phyloP scores from a whole-genome alignment of 2,113 vertebrate species.

The Atlantisia rogersi region DNA sequence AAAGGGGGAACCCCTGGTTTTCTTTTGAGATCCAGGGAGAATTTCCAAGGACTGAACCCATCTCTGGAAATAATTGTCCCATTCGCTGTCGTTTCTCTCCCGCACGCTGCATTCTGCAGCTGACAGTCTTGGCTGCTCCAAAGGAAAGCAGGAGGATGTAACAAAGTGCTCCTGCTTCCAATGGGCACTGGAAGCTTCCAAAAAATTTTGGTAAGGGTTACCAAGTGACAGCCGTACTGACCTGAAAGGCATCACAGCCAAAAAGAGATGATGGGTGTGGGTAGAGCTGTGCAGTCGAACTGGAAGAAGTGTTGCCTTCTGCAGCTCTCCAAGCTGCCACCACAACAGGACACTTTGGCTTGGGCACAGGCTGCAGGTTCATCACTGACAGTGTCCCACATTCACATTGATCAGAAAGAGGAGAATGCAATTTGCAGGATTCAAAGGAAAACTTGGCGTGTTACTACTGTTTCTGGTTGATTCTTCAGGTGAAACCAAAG shows the following conservation, averaged over 20 bases:
- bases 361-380: neutral
- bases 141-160: neutral
- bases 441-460: neutral
- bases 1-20: neutral
- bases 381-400: rapidly evolving
- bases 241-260: neutral
- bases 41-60: neutral
- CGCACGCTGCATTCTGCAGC: neutral
- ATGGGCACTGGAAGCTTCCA: neutral
- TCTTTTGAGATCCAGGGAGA: neutral
- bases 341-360: neutral
- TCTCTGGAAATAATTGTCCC: conserved; percentile 45
- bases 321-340: neutral
- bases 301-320: neutral
- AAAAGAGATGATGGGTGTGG: neutral
- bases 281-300: neutral
- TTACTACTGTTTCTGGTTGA: no score
- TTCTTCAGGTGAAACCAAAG: neutral
- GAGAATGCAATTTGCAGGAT: neutral
- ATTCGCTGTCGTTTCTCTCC: neutral
- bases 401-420: neutral
- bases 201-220: neutral
- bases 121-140: neutral
- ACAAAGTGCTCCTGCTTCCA: neutral
- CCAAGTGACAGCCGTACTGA: neutral